Evolutionary conservation across 1,140 invertebrate genomes (phyloP), one percentile per base, ranked within the genome.

Genomic region (Trissolcus basalis): DNA sequence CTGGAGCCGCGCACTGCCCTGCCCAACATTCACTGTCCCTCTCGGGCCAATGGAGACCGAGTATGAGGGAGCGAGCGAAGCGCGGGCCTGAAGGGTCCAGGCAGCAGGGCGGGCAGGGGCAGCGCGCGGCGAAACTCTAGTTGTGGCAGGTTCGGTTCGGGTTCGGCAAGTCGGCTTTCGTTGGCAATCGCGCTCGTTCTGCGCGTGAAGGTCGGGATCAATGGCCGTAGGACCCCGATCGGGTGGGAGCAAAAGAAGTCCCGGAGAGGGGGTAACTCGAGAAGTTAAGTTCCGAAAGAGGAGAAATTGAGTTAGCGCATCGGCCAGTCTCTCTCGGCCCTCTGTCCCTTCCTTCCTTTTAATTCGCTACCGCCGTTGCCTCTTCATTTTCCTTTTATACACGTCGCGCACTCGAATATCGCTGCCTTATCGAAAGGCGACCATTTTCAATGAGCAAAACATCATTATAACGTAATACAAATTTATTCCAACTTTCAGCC

Each of bases 181-280:
- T 85, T 83, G 81, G 84, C 85, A 81, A 87, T 86, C 86, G 85
- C 83, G 85, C 72, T 85, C 82, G 85, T 87, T 86, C 83, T 84
- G 86, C 87, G 86, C 85, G 85, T 86, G 87, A 88, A 88, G 87
- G 87, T 88, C 87, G 86, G 86, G 87, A 88, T 88, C 87, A 87
- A 88, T 84, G 87, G 85, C 87, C 87, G 86, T 86, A 87, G 86
- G 85, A 87, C 85, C 85, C 85, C 81, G 79, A 4, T 11, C 61
- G 69, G 55, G 36, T 61, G 45, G 67, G 70, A 71, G 43, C 27
- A 15, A 36, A 14, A 27, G 60, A 43, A 59, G 33, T 61, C 45
- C 35, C 33, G 36, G 70, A 61, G 68, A 69, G 56, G 73, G 77
- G 53, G 59, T 44, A 68, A 41, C 63, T 69, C 54, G 73, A 77